A percentile compares a stretch with the other conserved stretches of the same genome.
phyloP scores from a whole-genome alignment of 2,797 vertebrate genomes.

The Champsocephalus esox region DNA sequence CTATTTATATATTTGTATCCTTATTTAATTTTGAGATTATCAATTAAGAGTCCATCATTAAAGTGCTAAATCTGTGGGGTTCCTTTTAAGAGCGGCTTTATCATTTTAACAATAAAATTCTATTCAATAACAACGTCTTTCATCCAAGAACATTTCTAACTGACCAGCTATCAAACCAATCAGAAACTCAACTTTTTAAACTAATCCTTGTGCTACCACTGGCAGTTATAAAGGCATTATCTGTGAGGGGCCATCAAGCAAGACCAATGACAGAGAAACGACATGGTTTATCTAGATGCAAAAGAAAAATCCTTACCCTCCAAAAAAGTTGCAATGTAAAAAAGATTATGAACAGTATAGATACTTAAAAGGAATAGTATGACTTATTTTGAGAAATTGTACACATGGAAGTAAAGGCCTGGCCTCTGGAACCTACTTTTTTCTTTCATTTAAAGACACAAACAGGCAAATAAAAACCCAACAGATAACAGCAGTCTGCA shows the following conservation, averaged over 20 bases:
- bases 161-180: not conserved
- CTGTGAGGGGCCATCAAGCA: too few relatives aligned
- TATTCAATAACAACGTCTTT: not conserved
- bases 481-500: slow-evolving; percentile 8
- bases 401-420: not conserved
- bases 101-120: not conserved
- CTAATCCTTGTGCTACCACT: too few relatives aligned
- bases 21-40: not conserved
- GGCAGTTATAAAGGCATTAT: too few relatives aligned
- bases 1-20: too few relatives aligned
- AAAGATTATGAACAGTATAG: not conserved
- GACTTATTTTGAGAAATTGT: not conserved
- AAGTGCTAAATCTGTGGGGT: not conserved
- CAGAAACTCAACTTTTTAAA: too few relatives aligned
- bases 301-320: too few relatives aligned
- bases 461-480: not conserved
- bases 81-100: not conserved
- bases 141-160: not conserved
- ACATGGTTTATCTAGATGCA: too few relatives aligned
- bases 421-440: not conserved
- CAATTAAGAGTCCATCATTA: not conserved
- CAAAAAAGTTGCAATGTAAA: not conserved
- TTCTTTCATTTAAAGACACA: not conserved
- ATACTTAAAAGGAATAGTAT: not conserved
- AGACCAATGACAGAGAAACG: too few relatives aligned